Conservation (phyloP, 2,888 invertebrate genomes). For the Leucophenga montana region DNA sequence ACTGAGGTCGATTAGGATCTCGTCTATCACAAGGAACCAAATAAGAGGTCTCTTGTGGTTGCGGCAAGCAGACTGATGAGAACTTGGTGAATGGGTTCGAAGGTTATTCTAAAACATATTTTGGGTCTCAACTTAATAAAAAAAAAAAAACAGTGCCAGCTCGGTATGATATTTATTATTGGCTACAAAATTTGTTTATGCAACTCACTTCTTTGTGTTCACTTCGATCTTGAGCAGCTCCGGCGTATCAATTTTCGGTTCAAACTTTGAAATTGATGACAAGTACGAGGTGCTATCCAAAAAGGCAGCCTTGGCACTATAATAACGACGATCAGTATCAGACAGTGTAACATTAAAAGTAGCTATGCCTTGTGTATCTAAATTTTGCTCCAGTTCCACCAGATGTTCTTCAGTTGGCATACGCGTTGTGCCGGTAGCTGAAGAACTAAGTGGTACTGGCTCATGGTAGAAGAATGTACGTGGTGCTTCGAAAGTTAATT, state of each 20-base stretch:
- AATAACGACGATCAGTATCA: constrained; percentile 55
- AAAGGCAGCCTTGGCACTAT: constrained; percentile 48
- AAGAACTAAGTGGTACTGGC: neutral
- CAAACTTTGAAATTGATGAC: constrained; percentile 52
- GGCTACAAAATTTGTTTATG: constrained; percentile 24
- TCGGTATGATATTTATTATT: neutral
- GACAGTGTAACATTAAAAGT: constrained; percentile 79
- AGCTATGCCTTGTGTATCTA: constrained; percentile 79
- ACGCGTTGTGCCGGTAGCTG: neutral
- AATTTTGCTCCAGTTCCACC: constrained; percentile 61
- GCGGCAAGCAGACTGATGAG: no score
- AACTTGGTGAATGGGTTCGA: no score
- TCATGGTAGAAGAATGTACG: constrained; percentile 34
- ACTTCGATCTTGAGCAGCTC: constrained; percentile 49
- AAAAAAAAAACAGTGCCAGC: no score
- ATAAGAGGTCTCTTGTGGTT: no score
- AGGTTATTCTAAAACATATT: no score
- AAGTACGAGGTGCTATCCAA: constrained; percentile 47
- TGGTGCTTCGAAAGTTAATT: constrained; percentile 53
- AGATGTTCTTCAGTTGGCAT: constrained; percentile 68
- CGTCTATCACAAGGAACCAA: no score
- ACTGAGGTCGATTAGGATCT: no score
- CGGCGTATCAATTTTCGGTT: constrained; percentile 27
- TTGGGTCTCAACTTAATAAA: no score
- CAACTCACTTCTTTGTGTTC: constrained; percentile 54